These are phyloP conservation scores for Enteromius radiatus DNA, from an alignment of 2,797 vertebrate species.

Conservation along the genomic window DNA sequence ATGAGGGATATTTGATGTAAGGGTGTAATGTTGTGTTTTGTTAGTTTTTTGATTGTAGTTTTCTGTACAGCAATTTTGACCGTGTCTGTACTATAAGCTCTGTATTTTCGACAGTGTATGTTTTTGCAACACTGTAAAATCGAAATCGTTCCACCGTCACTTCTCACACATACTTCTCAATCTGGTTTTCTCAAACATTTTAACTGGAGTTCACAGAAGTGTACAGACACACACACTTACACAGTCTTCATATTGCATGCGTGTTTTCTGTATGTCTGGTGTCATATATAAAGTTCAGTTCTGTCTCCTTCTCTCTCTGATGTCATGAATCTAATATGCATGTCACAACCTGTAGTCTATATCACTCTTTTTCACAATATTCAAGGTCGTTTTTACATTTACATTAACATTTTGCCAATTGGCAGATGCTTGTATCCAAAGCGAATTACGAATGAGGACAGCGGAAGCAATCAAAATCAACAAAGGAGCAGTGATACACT, in stretches of 20 bases:
- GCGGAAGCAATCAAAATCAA: too few relatives aligned
- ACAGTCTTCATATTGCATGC: not conserved
- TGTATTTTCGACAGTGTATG: not conserved
- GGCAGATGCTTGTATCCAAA: too few relatives aligned
- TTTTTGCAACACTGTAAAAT: conserved; percentile 17
- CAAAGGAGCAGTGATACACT: too few relatives aligned
- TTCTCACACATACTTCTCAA: conserved; percentile 2
- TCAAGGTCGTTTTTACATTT: not conserved
- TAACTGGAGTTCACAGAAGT: not conserved
- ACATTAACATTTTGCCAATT: too few relatives aligned
- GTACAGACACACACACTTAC: not conserved
- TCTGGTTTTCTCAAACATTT: not conserved
- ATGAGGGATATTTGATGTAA: too few relatives aligned
- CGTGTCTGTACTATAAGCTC: too few relatives aligned
- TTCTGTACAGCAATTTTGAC: too few relatives aligned
- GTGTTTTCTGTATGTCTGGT: not conserved
- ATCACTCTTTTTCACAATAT: not conserved
- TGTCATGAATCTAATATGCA: not conserved
- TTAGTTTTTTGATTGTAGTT: too few relatives aligned
- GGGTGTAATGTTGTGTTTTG: too few relatives aligned
- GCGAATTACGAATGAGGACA: too few relatives aligned
- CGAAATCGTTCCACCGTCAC: not conserved
- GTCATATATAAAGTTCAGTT: not conserved
- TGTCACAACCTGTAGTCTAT: not conserved
- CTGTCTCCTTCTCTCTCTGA: not conserved